phyloP scores from a whole-genome alignment of 2,888 invertebrate genomes.

The Tenthredo distinguenda region DNA sequence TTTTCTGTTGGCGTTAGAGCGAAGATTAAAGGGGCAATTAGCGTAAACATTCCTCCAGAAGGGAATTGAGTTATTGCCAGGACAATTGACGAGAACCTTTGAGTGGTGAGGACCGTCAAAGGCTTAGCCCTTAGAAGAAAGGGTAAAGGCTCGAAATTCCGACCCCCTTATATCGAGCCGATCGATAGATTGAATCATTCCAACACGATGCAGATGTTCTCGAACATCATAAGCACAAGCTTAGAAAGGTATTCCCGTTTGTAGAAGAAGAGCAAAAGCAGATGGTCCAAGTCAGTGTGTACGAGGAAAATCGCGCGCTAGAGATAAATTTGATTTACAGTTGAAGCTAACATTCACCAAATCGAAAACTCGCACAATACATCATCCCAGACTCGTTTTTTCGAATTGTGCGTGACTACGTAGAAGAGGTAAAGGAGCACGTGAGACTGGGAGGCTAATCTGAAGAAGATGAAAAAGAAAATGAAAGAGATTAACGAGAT shows the following conservation, averaged over 20 bases:
- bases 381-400: neutral
- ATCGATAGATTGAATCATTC: neutral
- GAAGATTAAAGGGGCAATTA: conserved; percentile 48
- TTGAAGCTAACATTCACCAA: neutral
- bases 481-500: conserved; percentile 18
- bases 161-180: neutral
- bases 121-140: neutral
- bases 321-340: neutral
- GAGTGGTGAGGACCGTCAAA: neutral
- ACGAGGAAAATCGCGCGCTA: neutral
- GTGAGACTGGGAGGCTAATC: neutral
- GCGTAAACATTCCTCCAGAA: conserved; percentile 9
- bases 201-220: neutral
- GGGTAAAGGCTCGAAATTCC: neutral
- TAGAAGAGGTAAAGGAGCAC: neutral
- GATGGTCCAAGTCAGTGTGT: neutral
- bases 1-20: conserved; percentile 8
- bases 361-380: neutral
- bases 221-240: neutral
- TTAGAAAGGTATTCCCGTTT: neutral
- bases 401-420: neutral
- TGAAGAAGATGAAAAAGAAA: neutral
- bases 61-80: conserved; percentile 36
- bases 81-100: conserved; percentile 10
- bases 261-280: neutral